Percentiles rank a stretch among this genome's conserved stretches.
These are phyloP conservation scores for Leucania comma DNA, from an alignment of 2,888 invertebrate species.

Conservation along the genomic window DNA sequence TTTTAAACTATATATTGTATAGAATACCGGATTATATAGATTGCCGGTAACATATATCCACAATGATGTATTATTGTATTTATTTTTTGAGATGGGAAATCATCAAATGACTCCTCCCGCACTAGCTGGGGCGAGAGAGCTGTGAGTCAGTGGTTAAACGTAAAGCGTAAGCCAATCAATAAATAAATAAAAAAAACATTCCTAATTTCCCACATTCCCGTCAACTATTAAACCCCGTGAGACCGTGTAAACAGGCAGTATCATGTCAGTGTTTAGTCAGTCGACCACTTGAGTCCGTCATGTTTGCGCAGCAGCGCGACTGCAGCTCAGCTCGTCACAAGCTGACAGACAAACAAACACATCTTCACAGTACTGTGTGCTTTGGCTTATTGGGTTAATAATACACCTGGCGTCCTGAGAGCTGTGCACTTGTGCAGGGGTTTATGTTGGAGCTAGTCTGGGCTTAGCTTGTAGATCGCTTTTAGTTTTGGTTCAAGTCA, in stretches of 20 bases:
- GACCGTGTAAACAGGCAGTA: slow-evolving; percentile 24
- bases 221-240: slow-evolving; percentile 29
- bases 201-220: neutral
- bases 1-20: too few relatives aligned
- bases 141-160: too few relatives aligned
- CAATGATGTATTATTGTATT: too few relatives aligned
- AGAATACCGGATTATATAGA: too few relatives aligned
- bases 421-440: neutral
- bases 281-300: slow-evolving; percentile 23
- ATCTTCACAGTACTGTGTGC: slow-evolving; percentile 25
- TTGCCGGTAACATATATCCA: too few relatives aligned
- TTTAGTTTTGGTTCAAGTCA: neutral
- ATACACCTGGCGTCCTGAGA: slow-evolving; percentile 32
- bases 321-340: slow-evolving; percentile 31
- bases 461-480: neutral
- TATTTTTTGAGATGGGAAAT: too few relatives aligned
- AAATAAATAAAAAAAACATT: neutral
- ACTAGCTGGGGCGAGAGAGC: too few relatives aligned
- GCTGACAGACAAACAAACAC: slow-evolving; percentile 55
- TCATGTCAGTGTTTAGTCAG: slow-evolving; percentile 53
- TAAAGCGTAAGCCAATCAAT: too few relatives aligned
- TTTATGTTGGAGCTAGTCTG: neutral
- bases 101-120: too few relatives aligned
- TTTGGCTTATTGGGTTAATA: slow-evolving; percentile 36
- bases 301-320: slow-evolving; percentile 49